Evolutionary conservation across 2,797 vertebrate species (phyloP), one percentile per base, ranked within the genome.

Genomic region (Ptychobarbus kaznakovi): DNA sequence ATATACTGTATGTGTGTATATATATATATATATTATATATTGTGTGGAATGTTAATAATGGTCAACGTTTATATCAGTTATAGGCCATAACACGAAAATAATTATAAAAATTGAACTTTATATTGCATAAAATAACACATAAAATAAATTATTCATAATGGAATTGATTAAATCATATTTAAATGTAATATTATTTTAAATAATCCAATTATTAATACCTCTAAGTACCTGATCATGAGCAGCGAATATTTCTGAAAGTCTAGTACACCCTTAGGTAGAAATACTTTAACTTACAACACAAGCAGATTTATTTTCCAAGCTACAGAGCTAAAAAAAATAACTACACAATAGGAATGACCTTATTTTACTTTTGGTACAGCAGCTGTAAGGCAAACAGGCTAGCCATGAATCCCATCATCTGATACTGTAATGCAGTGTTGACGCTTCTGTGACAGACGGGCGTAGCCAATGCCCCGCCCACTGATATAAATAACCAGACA

Each of bases 391-490:
- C 16, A 76, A 83, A 76, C 32, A 76, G 16, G 6, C 44, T 38
- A 42, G 6, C 16, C 22, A 75, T 12, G 20, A 35, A 51, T 51
- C 22, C 73, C 16, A 53, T 68, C 68, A 66, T 76, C 61, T 76
- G 73, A 53, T 38, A 53, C 44, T 56, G 38, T 72, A 28, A 58
- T 70, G n/a, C 74, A 66, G 40, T 1, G 61, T 74, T 51, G 20
- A 75, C 70, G 22, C 18, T 12, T 72, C 56, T 35, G 18, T 68
- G n/a, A 42, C 38, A 44, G 8, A 65, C 13, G 11, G 42, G 83
- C 66, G 35, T 22, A 16, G 18, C 35, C 13, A 6, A 15, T 5
- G 20, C 22, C 18, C 38, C 69, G 76, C 87, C 87, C 80, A 86
- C 32, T 49, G 18, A 8, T 72, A 75, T 32, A 11, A 73, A 63